These are phyloP conservation scores for Megamerina dolium DNA, from an alignment of 2,888 invertebrate species.

Conservation along the genomic window DNA sequence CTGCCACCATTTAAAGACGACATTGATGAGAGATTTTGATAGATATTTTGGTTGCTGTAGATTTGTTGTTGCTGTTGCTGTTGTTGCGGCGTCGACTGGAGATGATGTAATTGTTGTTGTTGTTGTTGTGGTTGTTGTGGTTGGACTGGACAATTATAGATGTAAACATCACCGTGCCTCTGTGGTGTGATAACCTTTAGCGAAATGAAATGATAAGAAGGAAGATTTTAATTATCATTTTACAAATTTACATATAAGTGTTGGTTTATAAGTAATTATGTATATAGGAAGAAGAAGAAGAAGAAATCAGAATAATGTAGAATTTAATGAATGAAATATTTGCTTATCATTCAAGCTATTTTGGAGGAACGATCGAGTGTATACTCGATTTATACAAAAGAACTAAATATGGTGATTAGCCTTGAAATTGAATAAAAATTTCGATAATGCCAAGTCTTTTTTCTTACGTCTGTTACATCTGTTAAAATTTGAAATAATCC, in stretches of 20 bases:
- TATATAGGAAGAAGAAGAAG: background rate
- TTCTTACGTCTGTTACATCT: no score
- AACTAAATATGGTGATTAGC: no score
- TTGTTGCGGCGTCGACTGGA: conserved; percentile 15
- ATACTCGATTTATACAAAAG: no score
- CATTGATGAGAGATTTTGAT: conserved; percentile 39
- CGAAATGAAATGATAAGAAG: conserved; percentile 7
- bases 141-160: conserved; percentile 59
- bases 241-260: background rate
- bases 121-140: conserved; percentile 20
- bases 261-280: background rate
- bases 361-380: no score
- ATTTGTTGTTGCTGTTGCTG: conserved; percentile 29
- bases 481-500: no score
- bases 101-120: conserved; percentile 19
- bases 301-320: no score
- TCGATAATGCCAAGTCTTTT: no score
- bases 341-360: background rate
- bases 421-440: no score
- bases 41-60: conserved; percentile 35
- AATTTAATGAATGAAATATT: background rate
- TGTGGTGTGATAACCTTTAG: conserved; percentile 64
- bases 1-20: conserved; percentile 24
- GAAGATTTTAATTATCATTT: background rate
- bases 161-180: conserved; percentile 66